Conservation (phyloP, 2,888 invertebrate species). For the Antheraea assamensis region DNA sequence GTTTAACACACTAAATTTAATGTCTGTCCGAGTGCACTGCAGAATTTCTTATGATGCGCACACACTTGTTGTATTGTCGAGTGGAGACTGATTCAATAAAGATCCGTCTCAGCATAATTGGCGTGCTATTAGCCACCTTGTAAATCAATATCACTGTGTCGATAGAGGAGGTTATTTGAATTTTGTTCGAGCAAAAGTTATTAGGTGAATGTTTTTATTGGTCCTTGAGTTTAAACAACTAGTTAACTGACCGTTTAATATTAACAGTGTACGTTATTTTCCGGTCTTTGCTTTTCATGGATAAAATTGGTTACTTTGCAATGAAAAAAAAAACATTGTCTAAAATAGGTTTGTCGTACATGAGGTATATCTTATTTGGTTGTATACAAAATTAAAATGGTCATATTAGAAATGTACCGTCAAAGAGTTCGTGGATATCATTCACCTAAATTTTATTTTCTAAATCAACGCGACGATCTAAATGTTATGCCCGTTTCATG, state of each 20-base stretch:
- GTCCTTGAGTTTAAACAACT: constrained; percentile 29
- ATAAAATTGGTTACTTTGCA: constrained; percentile 13
- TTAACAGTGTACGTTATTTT: constrained; percentile 1
- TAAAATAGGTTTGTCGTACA: background rate
- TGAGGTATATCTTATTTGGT: background rate
- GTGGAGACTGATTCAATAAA: constrained; percentile 53
- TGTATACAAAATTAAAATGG: background rate
- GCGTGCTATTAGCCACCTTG: constrained; percentile 46
- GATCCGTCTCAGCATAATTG: constrained; percentile 45
- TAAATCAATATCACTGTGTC: constrained; percentile 45
- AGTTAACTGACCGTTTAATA: constrained; percentile 19
- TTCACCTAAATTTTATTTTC: background rate
- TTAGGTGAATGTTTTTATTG: constrained; percentile 31
- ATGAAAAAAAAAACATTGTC: background rate
- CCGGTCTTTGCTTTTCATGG: constrained; percentile 9
- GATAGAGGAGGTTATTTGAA: constrained; percentile 36
- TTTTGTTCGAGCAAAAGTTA: constrained; percentile 40
- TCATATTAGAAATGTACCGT: background rate
- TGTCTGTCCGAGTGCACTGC: constrained; percentile 62
- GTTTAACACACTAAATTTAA: constrained; percentile 48
- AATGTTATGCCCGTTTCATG: constrained; percentile 23
- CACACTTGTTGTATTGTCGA: constrained; percentile 46
- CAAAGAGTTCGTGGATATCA: background rate
- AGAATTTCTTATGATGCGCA: constrained; percentile 51
- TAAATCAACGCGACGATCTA: constrained; percentile 15